phyloP scores from a whole-genome alignment of 2,888 invertebrate species.

The Himalopsyche kuldschensis region DNA sequence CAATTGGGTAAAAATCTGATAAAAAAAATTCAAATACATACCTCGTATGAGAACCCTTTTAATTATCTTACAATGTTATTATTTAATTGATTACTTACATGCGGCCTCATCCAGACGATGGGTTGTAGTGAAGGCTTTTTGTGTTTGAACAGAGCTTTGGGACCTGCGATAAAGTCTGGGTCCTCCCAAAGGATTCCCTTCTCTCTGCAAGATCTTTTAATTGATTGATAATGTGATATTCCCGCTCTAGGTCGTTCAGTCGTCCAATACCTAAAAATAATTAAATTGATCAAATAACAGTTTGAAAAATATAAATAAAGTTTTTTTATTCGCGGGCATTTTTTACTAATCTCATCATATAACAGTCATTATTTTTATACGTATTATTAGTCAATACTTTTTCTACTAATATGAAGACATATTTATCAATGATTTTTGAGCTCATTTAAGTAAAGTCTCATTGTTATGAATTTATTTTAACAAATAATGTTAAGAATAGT shows the following conservation, averaged over 20 bases:
- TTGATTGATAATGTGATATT: slow-evolving; percentile 53
- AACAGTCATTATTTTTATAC: too few relatives aligned
- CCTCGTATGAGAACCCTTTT: neutral
- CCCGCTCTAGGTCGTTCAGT: slow-evolving; percentile 45
- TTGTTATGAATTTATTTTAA: too few relatives aligned
- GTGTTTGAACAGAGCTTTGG: slow-evolving; percentile 59
- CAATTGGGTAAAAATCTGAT: too few relatives aligned
- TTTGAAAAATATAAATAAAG: too few relatives aligned
- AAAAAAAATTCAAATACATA: too few relatives aligned
- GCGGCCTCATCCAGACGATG: slow-evolving; percentile 68
- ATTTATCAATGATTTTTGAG: too few relatives aligned
- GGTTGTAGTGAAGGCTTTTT: slow-evolving; percentile 60
- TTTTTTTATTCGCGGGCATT: too few relatives aligned
- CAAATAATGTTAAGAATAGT: too few relatives aligned
- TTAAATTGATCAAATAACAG: neutral
- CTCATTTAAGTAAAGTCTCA: too few relatives aligned
- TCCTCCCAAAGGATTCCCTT: slow-evolving; percentile 64
- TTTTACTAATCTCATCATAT: too few relatives aligned
- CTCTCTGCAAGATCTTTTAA: slow-evolving; percentile 59
- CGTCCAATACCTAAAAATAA: slow-evolving; percentile 55
- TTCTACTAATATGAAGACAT: too few relatives aligned
- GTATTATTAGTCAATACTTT: too few relatives aligned
- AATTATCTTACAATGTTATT: neutral
- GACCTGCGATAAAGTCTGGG: slow-evolving; percentile 61
- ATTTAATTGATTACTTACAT: slow-evolving; percentile 55